phyloP scores from a whole-genome alignment of 1,140 invertebrate genomes.

The Eumaeus atala region DNA sequence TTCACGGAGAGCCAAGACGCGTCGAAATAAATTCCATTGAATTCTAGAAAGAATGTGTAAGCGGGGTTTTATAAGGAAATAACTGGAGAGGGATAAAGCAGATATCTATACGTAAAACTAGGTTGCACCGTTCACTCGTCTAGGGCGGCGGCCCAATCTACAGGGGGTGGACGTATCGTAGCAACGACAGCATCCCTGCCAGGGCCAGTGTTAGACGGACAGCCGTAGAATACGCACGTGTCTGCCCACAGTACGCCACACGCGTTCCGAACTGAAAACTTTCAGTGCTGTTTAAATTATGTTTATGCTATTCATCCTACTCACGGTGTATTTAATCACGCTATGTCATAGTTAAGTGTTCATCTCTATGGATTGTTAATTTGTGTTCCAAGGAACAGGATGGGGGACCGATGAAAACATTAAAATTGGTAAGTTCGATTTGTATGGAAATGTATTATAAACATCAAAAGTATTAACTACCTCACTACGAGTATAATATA shows the following conservation, averaged over 20 bases:
- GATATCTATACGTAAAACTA: constrained; percentile 62
- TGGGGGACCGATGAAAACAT: neutral
- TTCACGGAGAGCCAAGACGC: too few species aligned
- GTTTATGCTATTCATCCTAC: constrained; percentile 61
- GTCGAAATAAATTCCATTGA: too few species aligned
- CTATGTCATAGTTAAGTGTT: constrained; percentile 53
- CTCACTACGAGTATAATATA: too few species aligned
- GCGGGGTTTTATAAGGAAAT: constrained; percentile 45
- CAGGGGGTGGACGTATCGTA: constrained; percentile 60
- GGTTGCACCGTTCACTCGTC: constrained; percentile 55
- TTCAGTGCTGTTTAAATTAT: constrained; percentile 38
- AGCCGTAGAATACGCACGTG: constrained; percentile 27
- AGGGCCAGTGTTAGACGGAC: constrained; percentile 27
- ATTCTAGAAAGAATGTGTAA: too few species aligned
- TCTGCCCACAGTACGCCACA: constrained; percentile 14
- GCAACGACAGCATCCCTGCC: constrained; percentile 67
- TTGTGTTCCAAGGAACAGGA: too few species aligned
- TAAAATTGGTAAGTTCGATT: constrained; percentile 24
- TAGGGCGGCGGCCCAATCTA: constrained; percentile 64
- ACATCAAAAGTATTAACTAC: too few species aligned
- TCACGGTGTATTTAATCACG: constrained; percentile 63
- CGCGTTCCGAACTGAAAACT: constrained; percentile 31
- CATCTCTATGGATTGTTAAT: constrained; percentile 1
- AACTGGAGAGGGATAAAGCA: constrained; percentile 36
- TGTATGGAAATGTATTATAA: too few species aligned